Evolutionary conservation across 1,140 invertebrate species (phyloP).

Genomic region (Drosophila parabipectinata): DNA sequence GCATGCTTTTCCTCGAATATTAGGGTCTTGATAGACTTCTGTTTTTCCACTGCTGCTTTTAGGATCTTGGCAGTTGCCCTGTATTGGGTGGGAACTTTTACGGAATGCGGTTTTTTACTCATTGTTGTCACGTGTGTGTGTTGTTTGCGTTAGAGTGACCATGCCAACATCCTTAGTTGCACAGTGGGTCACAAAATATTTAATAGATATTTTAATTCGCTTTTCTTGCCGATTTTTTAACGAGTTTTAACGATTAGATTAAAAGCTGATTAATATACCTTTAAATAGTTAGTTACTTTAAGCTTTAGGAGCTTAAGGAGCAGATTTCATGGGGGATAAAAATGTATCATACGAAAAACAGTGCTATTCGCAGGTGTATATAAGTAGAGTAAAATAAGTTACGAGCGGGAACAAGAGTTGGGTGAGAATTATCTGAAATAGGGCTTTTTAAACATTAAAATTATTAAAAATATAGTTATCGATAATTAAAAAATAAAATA

Average conservation of each 20-base stretch:
- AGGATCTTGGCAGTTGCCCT: constrained; percentile 86
- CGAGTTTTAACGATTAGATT: no score
- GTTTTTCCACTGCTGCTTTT: constrained; percentile 87
- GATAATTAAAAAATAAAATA: neutral
- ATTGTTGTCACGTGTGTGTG: constrained; percentile 50
- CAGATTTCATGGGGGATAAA: no score
- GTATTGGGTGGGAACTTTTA: constrained; percentile 91
- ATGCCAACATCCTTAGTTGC: neutral
- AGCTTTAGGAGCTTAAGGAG: no score
- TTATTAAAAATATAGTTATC: neutral
- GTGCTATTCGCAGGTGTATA: no score
- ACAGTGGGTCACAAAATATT: neutral
- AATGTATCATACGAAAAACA: no score
- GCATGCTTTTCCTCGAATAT: constrained; percentile 89
- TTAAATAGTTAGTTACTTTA: no score
- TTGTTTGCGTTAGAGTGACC: neutral
- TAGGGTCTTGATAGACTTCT: constrained; percentile 89
- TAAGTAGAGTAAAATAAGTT: no score
- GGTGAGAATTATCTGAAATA: neutral
- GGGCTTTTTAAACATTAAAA: neutral
- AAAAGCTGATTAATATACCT: no score
- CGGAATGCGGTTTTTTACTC: constrained; percentile 86
- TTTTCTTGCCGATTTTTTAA: neutral
- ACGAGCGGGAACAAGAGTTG: no score
- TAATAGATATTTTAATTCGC: neutral